Base-by-base conservation (phyloP, 2,888 invertebrate genomes). In the Charanyca ferruginea region DNA sequence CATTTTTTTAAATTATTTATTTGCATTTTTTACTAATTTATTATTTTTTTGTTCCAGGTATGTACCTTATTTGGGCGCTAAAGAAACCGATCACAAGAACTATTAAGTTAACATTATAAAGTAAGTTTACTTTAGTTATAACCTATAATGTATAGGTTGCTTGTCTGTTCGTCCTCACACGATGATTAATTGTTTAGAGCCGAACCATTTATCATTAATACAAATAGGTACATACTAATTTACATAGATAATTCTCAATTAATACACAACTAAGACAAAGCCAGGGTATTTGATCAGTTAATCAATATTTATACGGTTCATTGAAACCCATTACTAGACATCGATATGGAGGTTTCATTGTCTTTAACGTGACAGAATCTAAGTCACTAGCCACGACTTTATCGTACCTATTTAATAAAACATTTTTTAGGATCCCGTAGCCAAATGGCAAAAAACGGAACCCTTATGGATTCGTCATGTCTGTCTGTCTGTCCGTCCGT, bases 41-140 rank as follows among this genome's bases (percentile, higher is more conserved):
- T 23, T 47, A 25, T 59, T 28, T 23, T 66, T 73, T 74, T 64
- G 70, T 83, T 80, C 49, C 84, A 85, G 86, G 85, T 85, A 84
- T 77, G 84, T 70, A 20, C 11, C 13, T 3, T 25, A 25, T 16
- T n/a, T n/a, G n/a, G n/a, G n/a, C n/a, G 6, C 23, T 47, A 13
- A 47, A 13, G 11, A 7, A 16, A 23, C 5, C 5, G 16, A 25
- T 25, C 25, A 22, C 1, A 45, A 45, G 32, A 32, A 32, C 32
- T 13, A 13, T 35, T 11, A 35, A 35, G 28, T 28, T 28, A 28
- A 11, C 35, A 35, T 11, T 3, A 3, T 25, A 16, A 35, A 20
- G 73, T 64, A 64, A 72, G 68, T 68, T 60, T 20, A 28, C n/a
- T 22, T 64, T 49, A 18, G 4, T 28, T 13, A 49, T 23, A 25